Evolutionary conservation across 2,797 vertebrate genomes (phyloP).

Genomic region (Melanotaenia pygmaea): DNA sequence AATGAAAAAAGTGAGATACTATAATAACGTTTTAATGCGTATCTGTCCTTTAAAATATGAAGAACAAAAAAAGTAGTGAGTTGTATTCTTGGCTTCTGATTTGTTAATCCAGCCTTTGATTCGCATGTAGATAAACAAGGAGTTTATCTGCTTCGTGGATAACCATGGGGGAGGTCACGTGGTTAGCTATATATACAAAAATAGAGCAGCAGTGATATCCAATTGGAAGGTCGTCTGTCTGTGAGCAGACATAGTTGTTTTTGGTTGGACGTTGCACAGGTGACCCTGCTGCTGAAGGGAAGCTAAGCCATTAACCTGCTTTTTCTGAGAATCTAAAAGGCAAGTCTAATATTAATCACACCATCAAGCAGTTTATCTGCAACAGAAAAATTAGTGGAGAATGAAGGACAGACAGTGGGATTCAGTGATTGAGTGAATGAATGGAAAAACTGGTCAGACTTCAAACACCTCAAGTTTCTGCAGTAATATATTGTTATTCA

Average conservation of each 20-base stretch:
- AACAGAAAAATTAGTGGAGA: constrained; percentile 1
- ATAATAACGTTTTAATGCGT: neutral
- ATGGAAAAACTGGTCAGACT: neutral
- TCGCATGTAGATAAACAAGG: neutral
- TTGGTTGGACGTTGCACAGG: constrained; percentile 34
- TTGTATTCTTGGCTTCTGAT: neutral
- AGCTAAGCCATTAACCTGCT: constrained; percentile 33
- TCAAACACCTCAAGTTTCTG: neutral
- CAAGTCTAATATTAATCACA: constrained; percentile 46
- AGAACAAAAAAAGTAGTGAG: neutral
- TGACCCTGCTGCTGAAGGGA: constrained; percentile 46
- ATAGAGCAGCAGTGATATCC: constrained; percentile 59
- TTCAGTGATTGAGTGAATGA: constrained; percentile 4
- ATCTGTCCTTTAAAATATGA: neutral
- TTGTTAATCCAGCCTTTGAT: constrained; percentile 29
- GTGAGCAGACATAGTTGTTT: constrained; percentile 10
- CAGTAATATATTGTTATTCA: neutral
- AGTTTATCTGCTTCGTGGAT: constrained; percentile 22
- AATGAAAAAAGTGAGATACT: neutral
- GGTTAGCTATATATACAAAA: constrained; percentile 69
- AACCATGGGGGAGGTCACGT: constrained; percentile 62
- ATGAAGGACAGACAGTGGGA: constrained; percentile 12
- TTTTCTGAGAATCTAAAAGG: constrained; percentile 53
- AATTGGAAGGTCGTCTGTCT: constrained; percentile 66
- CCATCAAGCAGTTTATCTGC: neutral